Conservation (phyloP, 2,113 vertebrate species). For the Labrus mixtus region DNA sequence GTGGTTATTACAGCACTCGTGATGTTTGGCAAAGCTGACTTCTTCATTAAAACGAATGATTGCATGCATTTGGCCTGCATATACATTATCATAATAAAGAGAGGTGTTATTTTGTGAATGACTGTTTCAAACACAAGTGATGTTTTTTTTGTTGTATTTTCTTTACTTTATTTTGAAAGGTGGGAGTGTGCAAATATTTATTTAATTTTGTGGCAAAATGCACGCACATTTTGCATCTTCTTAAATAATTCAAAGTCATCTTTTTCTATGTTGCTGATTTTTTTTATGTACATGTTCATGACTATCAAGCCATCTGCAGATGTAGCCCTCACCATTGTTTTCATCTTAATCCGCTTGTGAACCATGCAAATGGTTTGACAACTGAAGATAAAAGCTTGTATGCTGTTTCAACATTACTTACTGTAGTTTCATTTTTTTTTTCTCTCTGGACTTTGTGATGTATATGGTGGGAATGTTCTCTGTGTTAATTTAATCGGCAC, state of each 20-base stretch:
- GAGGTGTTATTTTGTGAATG: slow-evolving; percentile 50
- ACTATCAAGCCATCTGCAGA: slow-evolving; percentile 86
- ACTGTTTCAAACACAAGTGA: slow-evolving; percentile 83
- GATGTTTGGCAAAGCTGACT: slow-evolving; percentile 48
- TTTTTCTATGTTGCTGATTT: slow-evolving; percentile 83
- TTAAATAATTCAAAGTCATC: slow-evolving; percentile 86
- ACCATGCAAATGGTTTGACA: slow-evolving; percentile 86
- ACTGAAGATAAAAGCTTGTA: slow-evolving; percentile 89
- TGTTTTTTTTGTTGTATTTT: slow-evolving; percentile 78
- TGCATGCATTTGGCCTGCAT: slow-evolving; percentile 70
- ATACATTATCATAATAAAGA: slow-evolving; percentile 50
- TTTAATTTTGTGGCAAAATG: slow-evolving; percentile 89
- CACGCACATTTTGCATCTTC: slow-evolving; percentile 85
- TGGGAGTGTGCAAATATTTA: slow-evolving; percentile 97
- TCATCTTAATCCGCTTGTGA: slow-evolving; percentile 87
- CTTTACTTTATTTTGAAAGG: slow-evolving; percentile 76
- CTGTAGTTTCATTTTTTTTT: slow-evolving; percentile 89
- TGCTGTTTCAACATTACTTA: slow-evolving; percentile 95
- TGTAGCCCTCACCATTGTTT: slow-evolving; percentile 88
- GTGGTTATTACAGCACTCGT: slow-evolving; percentile 35
- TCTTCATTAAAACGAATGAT: slow-evolving; percentile 33
- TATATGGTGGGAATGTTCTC: slow-evolving; percentile 98
- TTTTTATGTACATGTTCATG: slow-evolving; percentile 70
- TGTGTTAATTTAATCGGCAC: slow-evolving; percentile 99
- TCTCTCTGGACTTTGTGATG: slow-evolving; percentile 94